Conservation (phyloP, 2,797 vertebrate species). For the Megaceryle alcyon region DNA sequence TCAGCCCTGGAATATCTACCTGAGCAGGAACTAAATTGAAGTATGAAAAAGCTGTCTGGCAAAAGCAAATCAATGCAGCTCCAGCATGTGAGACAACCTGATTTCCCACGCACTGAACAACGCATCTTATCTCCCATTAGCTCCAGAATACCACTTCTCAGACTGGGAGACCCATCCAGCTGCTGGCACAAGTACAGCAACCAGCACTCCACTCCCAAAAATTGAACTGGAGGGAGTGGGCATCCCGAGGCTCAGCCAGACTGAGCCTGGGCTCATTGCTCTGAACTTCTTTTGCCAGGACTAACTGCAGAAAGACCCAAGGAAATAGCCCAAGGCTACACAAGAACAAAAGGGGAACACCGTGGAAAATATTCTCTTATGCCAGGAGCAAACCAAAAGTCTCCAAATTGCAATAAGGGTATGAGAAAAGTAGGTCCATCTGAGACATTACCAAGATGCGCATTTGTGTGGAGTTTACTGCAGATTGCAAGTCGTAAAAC, state of each 20-base stretch:
- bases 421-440: not conserved
- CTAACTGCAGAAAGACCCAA: not conserved
- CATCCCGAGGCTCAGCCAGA: not conserved
- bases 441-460: fast-evolving
- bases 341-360: fast-evolving
- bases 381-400: fast-evolving
- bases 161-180: not conserved
- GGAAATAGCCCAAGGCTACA: not conserved
- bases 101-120: fast-evolving
- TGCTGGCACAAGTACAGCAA: not conserved
- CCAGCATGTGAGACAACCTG: not conserved
- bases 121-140: not conserved
- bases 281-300: not conserved
- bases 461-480: not conserved
- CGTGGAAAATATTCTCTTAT: fast-evolving
- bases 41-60: not conserved
- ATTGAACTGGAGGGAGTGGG: not conserved
- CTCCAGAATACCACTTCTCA: not conserved
- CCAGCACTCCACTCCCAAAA: not conserved
- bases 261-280: not conserved
- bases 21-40: not conserved
- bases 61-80: not conserved
- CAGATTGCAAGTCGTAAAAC: fast-evolving
- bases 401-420: fast-evolving
- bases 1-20: not conserved